Evolutionary conservation across 2,113 vertebrate genomes (phyloP).

Genomic region (human (Homo sapiens)): GRCh38 chr7:50800501-50801000

Average conservation of each 20-base stretch:
- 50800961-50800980: conserved; percentile 10
- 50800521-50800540: not conserved
- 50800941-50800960: not conserved
- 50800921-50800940: conserved; percentile 44
- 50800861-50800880: conserved; percentile 71
- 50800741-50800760: too few relatives aligned
- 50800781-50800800: not conserved
- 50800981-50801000: not conserved
- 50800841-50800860: not conserved
- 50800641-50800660: not conserved
- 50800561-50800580: conserved; percentile 28
- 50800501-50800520: not conserved
- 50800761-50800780: not conserved
- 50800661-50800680: not conserved
- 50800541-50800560: not conserved
- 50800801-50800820: not conserved
- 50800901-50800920: conserved; percentile 73
- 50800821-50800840: not conserved
- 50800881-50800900: conserved; percentile 57
- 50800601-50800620: not conserved
- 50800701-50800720: not conserved
- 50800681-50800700: not conserved
- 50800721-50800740: not conserved
- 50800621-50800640: not conserved
- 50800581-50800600: not conserved